A percentile compares a stretch with the other conserved stretches of the same genome.
Evolutionary conservation across 2,888 invertebrate species (phyloP).

Genomic region (Drepanosiphum platanoidis): DNA sequence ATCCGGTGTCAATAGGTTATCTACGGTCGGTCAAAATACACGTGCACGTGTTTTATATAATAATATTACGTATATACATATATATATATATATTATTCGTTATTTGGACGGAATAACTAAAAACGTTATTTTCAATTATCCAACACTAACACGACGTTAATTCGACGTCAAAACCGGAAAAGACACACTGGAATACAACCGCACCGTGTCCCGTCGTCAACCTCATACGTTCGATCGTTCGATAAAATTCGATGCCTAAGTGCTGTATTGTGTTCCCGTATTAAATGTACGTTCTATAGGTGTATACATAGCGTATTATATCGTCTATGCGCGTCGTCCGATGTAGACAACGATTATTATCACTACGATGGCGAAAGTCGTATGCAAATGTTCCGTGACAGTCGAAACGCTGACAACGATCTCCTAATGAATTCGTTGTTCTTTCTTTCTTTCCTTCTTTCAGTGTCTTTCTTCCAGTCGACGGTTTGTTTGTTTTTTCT

Average conservation of each 20-base stretch:
- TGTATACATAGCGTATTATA: too few species aligned
- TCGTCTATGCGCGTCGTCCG: background rate
- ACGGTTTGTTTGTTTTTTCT: too few species aligned
- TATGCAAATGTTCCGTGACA: constrained; percentile 36
- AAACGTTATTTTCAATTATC: constrained; percentile 59
- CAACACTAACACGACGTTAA: constrained; percentile 48
- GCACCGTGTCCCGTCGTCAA: background rate
- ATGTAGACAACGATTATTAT: constrained; percentile 22
- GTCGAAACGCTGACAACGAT: constrained; percentile 37
- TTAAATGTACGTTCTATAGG: background rate
- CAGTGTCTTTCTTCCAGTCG: background rate
- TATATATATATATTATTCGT: background rate
- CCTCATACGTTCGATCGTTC: constrained; percentile 44
- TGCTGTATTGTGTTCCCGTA: constrained; percentile 52
- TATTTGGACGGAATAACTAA: constrained; percentile 25
- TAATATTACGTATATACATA: background rate
- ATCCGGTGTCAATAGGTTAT: constrained; percentile 61
- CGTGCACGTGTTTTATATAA: background rate
- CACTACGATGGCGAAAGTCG: constrained; percentile 15
- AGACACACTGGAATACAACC: constrained; percentile 10
- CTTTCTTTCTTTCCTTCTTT: background rate
- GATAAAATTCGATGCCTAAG: constrained; percentile 57
- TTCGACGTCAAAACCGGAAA: constrained; percentile 52
- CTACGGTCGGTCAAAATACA: constrained; percentile 29
- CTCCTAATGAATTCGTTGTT: constrained; percentile 3